Conservation (phyloP, 2,888 invertebrate genomes). For the Mythimna albipuncta region DNA sequence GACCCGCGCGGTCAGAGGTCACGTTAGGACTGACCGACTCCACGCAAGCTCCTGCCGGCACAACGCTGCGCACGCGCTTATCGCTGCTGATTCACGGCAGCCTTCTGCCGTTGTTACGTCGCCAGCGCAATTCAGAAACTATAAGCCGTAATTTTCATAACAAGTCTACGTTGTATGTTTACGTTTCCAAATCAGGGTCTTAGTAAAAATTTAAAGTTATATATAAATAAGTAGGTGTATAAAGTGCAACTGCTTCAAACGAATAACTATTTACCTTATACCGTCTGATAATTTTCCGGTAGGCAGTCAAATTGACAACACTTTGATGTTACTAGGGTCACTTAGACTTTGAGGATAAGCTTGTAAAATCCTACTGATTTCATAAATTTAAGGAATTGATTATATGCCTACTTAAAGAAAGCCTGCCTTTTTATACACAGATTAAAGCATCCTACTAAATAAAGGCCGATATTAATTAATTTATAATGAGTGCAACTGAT, state of each 20-base stretch:
- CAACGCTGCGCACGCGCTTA: constrained; percentile 68
- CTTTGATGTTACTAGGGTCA: neutral
- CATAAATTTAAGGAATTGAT: too few species aligned
- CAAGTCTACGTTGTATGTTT: neutral
- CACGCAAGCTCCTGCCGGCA: constrained; percentile 48
- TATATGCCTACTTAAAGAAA: too few species aligned
- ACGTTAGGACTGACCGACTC: constrained; percentile 74
- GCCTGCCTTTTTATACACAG: too few species aligned
- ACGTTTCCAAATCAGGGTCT: neutral
- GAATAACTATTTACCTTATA: neutral
- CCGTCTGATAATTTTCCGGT: neutral
- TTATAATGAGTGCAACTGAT: too few species aligned
- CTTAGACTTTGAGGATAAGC: neutral
- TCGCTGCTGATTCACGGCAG: constrained; percentile 78
- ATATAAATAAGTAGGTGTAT: neutral
- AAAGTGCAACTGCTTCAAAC: neutral
- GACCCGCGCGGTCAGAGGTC: constrained; percentile 85
- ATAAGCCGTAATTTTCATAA: constrained; percentile 12
- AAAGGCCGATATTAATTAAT: neutral
- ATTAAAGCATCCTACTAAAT: neutral
- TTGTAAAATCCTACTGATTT: too few species aligned
- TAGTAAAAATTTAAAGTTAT: neutral
- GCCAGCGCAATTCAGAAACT: constrained; percentile 54
- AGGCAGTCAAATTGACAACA: too few species aligned
- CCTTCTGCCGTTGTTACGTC: constrained; percentile 44